These are phyloP conservation scores for Phenganax stokvisi DNA, from an alignment of 92 coral and sea anemone species.

Conservation along the genomic window DNA sequence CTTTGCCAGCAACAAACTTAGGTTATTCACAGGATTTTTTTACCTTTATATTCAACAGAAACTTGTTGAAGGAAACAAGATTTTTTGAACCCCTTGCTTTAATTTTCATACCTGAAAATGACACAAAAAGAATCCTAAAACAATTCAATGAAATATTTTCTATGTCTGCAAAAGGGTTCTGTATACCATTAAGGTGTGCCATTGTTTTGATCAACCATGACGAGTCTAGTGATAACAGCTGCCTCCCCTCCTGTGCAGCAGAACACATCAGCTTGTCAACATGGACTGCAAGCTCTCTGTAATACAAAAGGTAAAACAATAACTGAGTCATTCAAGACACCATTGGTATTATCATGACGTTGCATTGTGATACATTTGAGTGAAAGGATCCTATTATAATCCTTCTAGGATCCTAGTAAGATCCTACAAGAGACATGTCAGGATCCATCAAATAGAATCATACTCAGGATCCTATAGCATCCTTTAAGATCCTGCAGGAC, in stretches of 20 bases:
- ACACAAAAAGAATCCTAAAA: background rate
- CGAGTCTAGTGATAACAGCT: background rate
- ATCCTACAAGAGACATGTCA: too few species aligned
- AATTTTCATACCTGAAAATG: slow-evolving; percentile 12
- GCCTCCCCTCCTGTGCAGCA: background rate
- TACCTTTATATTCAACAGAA: slow-evolving; percentile 12
- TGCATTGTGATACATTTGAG: background rate
- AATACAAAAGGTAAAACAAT: background rate
- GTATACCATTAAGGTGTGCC: slow-evolving; percentile 18
- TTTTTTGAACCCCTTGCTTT: slow-evolving; percentile 22
- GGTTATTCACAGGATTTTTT: background rate
- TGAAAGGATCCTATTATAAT: too few species aligned
- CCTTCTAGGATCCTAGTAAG: too few species aligned
- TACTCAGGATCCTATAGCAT: too few species aligned
- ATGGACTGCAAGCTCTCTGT: slow-evolving; percentile 30
- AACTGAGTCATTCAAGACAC: too few species aligned
- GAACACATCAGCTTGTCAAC: slow-evolving; percentile 3
- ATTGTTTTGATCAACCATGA: slow-evolving; percentile 17
- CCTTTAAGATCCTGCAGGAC: too few species aligned
- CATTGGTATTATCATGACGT: too few species aligned
- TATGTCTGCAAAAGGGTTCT: background rate
- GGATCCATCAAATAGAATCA: too few species aligned
- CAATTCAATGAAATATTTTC: background rate
- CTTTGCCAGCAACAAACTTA: background rate
- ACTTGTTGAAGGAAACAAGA: slow-evolving; percentile 16